Conservation (phyloP, 2,113 vertebrate genomes). For the Macquaria ambigua region DNA sequence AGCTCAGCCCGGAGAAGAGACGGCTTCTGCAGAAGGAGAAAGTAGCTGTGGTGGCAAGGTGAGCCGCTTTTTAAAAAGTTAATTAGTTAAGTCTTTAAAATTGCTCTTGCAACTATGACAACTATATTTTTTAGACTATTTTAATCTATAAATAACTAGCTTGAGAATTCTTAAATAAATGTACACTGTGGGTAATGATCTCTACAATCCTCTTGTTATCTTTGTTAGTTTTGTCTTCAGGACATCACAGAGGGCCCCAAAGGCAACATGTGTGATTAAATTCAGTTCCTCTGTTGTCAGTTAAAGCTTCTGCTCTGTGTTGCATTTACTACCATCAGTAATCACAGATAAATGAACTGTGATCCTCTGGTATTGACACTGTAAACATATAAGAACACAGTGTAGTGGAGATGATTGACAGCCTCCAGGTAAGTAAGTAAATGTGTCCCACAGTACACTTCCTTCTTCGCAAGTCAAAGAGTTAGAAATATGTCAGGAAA, state of each 20-base stretch:
- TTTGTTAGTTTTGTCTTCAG: too few relatives aligned
- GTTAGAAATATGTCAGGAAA: too few relatives aligned
- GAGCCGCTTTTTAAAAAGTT: too few relatives aligned
- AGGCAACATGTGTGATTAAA: background rate
- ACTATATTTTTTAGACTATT: too few relatives aligned
- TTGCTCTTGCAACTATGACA: background rate
- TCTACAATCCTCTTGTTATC: too few relatives aligned
- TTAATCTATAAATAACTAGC: too few relatives aligned
- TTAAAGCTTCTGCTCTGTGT: background rate
- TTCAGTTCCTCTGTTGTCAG: background rate
- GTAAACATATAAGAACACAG: background rate
- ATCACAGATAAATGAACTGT: background rate
- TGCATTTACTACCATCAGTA: background rate
- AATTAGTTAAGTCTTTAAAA: background rate
- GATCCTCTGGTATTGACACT: background rate
- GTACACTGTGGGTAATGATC: background rate
- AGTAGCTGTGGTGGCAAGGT: constrained; percentile 77
- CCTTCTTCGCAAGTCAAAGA: too few relatives aligned
- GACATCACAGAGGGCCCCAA: too few relatives aligned
- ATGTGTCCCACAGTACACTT: too few relatives aligned
- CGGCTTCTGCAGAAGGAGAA: constrained; percentile 78
- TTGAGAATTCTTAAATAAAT: background rate
- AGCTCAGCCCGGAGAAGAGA: constrained; percentile 67
- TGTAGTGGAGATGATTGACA: background rate
- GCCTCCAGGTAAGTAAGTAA: background rate